Percentiles rank a stretch among this genome's conserved stretches.
Evolutionary conservation across 2,888 invertebrate species (phyloP).

Genomic region (Girardia tigrina): DNA sequence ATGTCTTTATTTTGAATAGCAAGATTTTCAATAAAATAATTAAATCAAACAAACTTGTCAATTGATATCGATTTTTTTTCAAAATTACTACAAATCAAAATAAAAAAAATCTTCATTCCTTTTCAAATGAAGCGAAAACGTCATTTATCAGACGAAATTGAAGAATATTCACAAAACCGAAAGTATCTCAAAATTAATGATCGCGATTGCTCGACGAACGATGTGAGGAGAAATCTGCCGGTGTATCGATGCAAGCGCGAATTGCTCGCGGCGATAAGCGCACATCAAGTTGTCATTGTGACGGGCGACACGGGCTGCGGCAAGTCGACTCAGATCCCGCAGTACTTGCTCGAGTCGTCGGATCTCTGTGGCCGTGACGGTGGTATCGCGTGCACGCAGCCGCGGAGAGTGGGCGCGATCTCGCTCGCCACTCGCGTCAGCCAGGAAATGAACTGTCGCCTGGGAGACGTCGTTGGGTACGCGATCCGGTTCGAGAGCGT

Average conservation of each 20-base stretch:
- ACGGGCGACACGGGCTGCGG: background rate
- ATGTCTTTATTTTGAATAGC: too few relatives aligned
- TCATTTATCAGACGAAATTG: background rate
- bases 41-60: too few relatives aligned
- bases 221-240: background rate
- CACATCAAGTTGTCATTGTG: background rate
- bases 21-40: too few relatives aligned
- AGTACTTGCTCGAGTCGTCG: background rate
- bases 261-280: background rate
- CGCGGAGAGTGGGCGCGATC: background rate
- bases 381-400: background rate
- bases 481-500: conserved; percentile 94
- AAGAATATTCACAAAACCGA: background rate
- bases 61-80: too few relatives aligned
- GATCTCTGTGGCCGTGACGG: background rate
- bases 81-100: too few relatives aligned
- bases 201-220: background rate
- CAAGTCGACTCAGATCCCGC: background rate
- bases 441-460: background rate
- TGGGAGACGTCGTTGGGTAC: conserved; percentile 55
- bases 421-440: background rate
- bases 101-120: too few relatives aligned
- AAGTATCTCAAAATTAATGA: background rate
- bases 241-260: background rate
- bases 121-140: too few relatives aligned